phyloP scores from a whole-genome alignment of 2,113 vertebrate species.

The Notarius lentiginosus region DNA sequence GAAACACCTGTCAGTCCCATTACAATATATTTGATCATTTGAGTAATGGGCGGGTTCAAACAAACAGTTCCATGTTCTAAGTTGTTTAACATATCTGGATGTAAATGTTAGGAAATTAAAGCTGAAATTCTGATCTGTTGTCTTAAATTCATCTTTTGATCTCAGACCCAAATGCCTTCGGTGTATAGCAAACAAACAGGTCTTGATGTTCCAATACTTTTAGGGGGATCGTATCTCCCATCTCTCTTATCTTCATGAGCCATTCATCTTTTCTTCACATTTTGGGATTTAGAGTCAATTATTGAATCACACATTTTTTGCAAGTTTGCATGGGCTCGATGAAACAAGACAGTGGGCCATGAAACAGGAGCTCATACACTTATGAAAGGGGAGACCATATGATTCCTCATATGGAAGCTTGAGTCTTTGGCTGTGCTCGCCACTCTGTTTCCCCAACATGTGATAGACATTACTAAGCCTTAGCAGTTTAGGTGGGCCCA shows the following conservation, averaged over 20 bases:
- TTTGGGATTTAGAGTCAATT: background rate
- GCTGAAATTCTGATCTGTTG: too few relatives aligned
- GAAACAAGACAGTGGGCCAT: background rate
- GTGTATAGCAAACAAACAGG: too few relatives aligned
- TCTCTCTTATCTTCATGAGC: background rate
- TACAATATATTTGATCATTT: background rate
- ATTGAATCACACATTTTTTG: background rate
- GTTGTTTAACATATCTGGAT: too few relatives aligned
- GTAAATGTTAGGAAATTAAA: background rate
- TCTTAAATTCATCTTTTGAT: too few relatives aligned
- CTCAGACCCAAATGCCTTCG: too few relatives aligned
- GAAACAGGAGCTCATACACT: background rate
- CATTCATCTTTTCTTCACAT: background rate
- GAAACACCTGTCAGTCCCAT: too few relatives aligned
- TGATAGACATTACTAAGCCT: conserved; percentile 5
- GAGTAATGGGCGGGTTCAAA: too few relatives aligned
- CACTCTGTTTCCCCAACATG: background rate
- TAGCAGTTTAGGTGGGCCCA: background rate
- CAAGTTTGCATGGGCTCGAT: too few relatives aligned
- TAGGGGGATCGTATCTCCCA: background rate
- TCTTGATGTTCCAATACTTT: background rate
- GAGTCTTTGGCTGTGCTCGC: background rate
- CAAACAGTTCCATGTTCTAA: background rate
- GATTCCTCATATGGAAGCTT: background rate
- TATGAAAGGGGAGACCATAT: background rate